Conservation (phyloP, 2,113 vertebrate genomes). For the Nipponia nippon region DNA sequence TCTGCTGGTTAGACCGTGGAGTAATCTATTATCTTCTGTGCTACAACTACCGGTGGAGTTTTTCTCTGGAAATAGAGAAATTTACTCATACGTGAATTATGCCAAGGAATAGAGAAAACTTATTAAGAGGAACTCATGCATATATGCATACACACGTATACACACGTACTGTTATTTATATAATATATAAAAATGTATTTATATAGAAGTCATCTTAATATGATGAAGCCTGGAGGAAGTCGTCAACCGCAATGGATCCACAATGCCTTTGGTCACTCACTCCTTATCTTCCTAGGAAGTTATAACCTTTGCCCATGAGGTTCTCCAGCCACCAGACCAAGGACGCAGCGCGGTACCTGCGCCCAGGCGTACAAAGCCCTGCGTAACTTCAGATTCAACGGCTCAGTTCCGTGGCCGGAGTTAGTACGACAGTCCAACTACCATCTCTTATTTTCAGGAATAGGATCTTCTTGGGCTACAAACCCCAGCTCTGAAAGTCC, state of each 20-base stretch:
- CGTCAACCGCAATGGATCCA: background rate
- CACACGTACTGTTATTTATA: background rate
- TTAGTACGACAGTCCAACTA: background rate
- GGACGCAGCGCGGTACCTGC: background rate
- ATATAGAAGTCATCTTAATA: background rate
- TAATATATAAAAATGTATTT: background rate
- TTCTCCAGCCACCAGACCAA: background rate
- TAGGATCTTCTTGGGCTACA: background rate
- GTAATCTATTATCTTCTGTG: background rate
- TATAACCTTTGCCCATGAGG: background rate
- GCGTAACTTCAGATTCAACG: accelerated
- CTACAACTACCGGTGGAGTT: background rate
- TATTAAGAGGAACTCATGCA: background rate
- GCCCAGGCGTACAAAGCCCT: background rate
- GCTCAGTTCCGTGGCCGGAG: background rate
- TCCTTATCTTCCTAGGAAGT: background rate
- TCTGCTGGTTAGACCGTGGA: background rate
- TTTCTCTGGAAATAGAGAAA: background rate
- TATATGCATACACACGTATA: too few relatives aligned
- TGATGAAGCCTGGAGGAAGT: background rate
- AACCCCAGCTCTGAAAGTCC: background rate
- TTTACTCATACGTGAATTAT: background rate
- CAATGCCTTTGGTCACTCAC: accelerated
- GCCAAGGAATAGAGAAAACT: background rate
- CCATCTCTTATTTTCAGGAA: accelerated